Conservation (phyloP, 2,113 vertebrate species). For the Python bivittatus region DNA sequence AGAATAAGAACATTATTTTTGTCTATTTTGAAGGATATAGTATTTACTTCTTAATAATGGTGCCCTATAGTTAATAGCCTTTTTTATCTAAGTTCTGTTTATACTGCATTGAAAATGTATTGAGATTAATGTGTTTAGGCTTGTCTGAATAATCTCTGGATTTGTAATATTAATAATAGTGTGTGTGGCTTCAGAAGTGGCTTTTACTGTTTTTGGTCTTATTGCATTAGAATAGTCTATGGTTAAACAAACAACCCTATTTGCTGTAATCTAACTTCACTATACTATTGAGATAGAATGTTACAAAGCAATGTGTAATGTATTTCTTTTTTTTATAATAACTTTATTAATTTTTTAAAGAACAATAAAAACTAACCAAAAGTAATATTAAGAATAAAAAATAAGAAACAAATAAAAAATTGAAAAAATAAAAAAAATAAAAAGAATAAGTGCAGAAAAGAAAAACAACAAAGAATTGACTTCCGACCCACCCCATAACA, state of each 20-base stretch:
- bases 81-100: not conserved
- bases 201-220: not conserved
- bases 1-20: not conserved
- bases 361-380: too few relatives aligned
- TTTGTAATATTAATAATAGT: not conserved
- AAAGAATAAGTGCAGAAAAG: too few relatives aligned
- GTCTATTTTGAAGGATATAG: not conserved
- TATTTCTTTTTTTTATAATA: too few relatives aligned
- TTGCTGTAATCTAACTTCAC: conserved; percentile 20
- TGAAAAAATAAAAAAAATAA: too few relatives aligned
- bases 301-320: conserved; percentile 29
- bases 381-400: too few relatives aligned
- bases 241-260: not conserved
- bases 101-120: not conserved
- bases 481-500: too few relatives aligned
- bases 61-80: not conserved
- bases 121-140: not conserved
- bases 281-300: not conserved
- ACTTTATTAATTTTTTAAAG: too few relatives aligned
- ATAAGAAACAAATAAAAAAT: too few relatives aligned
- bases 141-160: not conserved
- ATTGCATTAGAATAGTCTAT: not conserved
- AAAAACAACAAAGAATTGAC: too few relatives aligned
- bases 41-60: not conserved
- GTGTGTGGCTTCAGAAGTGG: not conserved